Evolutionary conservation across 2,113 vertebrate genomes (phyloP), one percentile per base, ranked within the genome.

Genomic region (Hippopotamus amphibius): DNA sequence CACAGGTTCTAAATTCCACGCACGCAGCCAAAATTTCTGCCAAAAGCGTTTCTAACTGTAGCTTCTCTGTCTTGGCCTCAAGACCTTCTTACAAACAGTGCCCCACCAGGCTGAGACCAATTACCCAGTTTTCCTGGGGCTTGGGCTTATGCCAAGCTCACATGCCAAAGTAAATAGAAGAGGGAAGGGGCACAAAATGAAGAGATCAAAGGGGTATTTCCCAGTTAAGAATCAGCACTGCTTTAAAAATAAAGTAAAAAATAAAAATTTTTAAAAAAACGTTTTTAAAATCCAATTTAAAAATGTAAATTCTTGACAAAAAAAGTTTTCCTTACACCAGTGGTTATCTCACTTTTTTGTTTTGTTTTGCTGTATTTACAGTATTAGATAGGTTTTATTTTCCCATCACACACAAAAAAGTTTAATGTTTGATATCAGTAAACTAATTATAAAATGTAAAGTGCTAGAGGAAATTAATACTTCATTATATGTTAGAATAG

Each of bases 241-340:
- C 43, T 92, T 80, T 37, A 41, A 80, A 80, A 57, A 37, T 30
- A 55, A 28, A 13, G 11, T 28, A 28, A 65, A 30, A 65, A 61
- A 9, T 26, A 26, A 61, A 61, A 24, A 0, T 85, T 85, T 43
- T 55, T 5, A 12, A 3, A 37, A 37, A 94, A 63, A 77, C 6
- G 11, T 63, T 95, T 97, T 86, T 72, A 83, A 93, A 91, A 96
- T 19, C 21, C 74, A 17, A n/a, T 81, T 94, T 50, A 83, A 59
- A 87, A 95, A 59, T 66, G 15, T 59, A 76, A 96, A 95, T 81
- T 93, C 46, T 89, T 95, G 26, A 95, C 43, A 81, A 82, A 82
- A 26, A 55, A 93, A 81, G 4, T 61, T 96, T 85, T 76, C 72
- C 77, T 96, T 80, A 59, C n/a, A 63, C 22, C 30, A 63, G 14